Evolutionary conservation across 1,140 invertebrate species (phyloP).

Genomic region (Calephelis nemesis): DNA sequence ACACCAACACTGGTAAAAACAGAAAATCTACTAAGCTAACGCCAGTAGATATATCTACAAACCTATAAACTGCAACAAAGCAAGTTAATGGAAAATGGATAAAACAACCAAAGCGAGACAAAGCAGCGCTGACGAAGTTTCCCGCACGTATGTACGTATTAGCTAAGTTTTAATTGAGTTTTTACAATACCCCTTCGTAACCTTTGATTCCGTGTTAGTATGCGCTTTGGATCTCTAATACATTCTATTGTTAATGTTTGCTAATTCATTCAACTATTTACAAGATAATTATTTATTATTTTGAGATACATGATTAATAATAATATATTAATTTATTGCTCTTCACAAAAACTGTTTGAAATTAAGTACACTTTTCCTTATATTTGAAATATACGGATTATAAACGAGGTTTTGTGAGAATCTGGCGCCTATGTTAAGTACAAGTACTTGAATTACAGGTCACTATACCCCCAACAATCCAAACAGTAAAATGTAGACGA

Average conservation of each 20-base stretch:
- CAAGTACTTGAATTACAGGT: too few relatives aligned
- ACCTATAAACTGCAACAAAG: conserved; percentile 35
- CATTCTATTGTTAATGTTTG: conserved; percentile 24
- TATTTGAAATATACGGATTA: too few relatives aligned
- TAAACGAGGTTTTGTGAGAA: too few relatives aligned
- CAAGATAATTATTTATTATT: too few relatives aligned
- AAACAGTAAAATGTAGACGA: too few relatives aligned
- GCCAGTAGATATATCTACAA: conserved; percentile 1
- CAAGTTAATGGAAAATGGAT: conserved; percentile 28
- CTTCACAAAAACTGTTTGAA: too few relatives aligned
- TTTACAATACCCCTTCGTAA: conserved; percentile 44
- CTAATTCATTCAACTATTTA: background rate
- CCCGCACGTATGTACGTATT: conserved; percentile 39
- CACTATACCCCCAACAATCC: too few relatives aligned
- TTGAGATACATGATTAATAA: too few relatives aligned
- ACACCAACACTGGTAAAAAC: background rate
- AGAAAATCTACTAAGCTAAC: background rate
- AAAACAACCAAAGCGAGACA: conserved; percentile 33
- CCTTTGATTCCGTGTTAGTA: conserved; percentile 23
- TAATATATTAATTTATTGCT: too few relatives aligned
- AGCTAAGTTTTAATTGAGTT: conserved; percentile 54
- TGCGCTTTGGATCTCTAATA: conserved; percentile 18
- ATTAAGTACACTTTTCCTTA: too few relatives aligned
- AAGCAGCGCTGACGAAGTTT: conserved; percentile 30
- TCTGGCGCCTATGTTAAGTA: too few relatives aligned